These are phyloP conservation scores for Dipus sagitta DNA, from an alignment of 2,797 vertebrate genomes.

Conservation along the genomic window DNA sequence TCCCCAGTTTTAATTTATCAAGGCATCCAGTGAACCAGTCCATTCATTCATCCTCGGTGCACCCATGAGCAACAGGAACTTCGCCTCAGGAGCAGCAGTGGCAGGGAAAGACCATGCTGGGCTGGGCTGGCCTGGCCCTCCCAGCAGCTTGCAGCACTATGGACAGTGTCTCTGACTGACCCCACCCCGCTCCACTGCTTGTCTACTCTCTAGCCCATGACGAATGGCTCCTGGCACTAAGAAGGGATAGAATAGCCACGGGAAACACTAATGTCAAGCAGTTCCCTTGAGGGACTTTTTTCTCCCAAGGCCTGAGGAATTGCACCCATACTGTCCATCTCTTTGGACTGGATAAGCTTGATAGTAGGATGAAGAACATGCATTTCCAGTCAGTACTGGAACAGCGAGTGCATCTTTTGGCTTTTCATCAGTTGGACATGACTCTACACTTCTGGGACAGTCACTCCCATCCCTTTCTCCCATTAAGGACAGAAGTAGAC, in stretches of 20 bases:
- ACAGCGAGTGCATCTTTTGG: not conserved
- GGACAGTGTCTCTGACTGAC: not conserved
- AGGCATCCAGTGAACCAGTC: not conserved
- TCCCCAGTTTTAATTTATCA: not conserved
- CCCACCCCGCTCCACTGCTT: not conserved
- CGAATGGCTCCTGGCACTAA: not conserved
- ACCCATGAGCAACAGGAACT: not conserved
- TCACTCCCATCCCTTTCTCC: not conserved
- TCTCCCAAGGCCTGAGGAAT: not conserved
- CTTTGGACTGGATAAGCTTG: not conserved
- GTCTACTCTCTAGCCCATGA: not conserved
- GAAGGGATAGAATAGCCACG: not conserved
- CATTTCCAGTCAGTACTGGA: not conserved
- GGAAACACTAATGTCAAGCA: not conserved
- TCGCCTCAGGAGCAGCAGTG: not conserved
- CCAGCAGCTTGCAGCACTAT: not conserved
- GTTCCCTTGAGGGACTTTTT: not conserved
- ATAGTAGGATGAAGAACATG: not conserved
- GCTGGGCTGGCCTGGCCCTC: not conserved
- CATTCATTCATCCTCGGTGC: not conserved
- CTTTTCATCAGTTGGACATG: not conserved
- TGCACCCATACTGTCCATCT: not conserved
- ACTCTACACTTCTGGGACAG: not conserved
- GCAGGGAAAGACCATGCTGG: not conserved
- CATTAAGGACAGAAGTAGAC: slow-evolving; percentile 5